Base-by-base conservation (phyloP, 2,113 vertebrate genomes). In the Okapia johnstoni region DNA sequence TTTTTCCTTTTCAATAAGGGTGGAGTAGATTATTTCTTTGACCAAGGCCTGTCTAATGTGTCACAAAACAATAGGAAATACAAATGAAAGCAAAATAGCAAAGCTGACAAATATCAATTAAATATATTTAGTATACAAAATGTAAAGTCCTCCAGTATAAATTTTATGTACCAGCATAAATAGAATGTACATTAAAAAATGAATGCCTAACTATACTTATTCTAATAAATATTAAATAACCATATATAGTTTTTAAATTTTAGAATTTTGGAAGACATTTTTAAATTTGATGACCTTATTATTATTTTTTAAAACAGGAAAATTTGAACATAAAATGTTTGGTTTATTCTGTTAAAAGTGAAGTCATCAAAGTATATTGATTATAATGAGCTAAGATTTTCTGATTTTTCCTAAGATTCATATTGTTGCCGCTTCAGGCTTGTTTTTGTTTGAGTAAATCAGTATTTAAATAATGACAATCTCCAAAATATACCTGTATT, bases 1-100 rank as follows among this genome's bases (percentile, higher is more conserved):
- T 48, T 91, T 96, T 93, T 89, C 14, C 2, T 89, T 88, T 73
- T 13, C 86, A 90, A 2, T 77, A 58, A 88, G 57, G 50, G 9
- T 76, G 28, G 19, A 76, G 23, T 87, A 58, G 60, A 55, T 76
- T 61, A 43, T 11, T 58, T 60, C 30, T 93, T 94, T 84, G 54
- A 63, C 40, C 85, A 73, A 76, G 17, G 30, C 54, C 33, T 94
- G 55, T 46, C 57, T 93, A 80, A 83, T 63, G 25, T 61, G 30
- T 79, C 28, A 85, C 9, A 63, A 93, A 92, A 63, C 90, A 84
- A 28, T 16, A 60, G 15, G 54, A 92, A 93, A 87, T 90, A 79
- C n/a, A 93, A 96, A 86, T 87, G 36, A 88, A 93, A 81, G 13
- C n/a, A 93, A 79, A 91, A 70, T 79, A 80, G 36, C 88, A 97